Conservation (phyloP, 2,797 vertebrate genomes). For the Lateolabrax maculatus region DNA sequence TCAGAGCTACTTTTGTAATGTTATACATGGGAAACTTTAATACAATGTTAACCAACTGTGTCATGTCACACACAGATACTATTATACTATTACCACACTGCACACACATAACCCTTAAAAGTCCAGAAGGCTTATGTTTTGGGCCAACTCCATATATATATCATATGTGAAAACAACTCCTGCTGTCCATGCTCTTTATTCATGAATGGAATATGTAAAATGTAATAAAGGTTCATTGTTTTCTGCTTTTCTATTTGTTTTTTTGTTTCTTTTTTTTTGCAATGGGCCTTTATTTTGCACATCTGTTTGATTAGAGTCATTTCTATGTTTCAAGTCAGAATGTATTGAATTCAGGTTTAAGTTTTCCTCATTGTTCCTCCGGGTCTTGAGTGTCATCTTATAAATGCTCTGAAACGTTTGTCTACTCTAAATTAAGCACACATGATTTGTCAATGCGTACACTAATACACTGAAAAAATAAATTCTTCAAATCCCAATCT, state of each 20-base stretch:
- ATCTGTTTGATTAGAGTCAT: not conserved
- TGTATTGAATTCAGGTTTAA: slow-evolving; percentile 29
- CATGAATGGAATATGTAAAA: slow-evolving; percentile 13
- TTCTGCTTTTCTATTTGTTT: slow-evolving; percentile 1
- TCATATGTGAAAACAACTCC: slow-evolving; percentile 5
- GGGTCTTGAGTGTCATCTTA: slow-evolving; percentile 13
- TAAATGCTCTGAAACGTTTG: slow-evolving; percentile 45
- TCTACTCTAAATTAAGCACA: slow-evolving; percentile 35
- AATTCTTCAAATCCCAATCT: slow-evolving; percentile 46
- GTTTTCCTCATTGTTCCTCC: slow-evolving; percentile 10
- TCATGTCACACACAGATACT: slow-evolving; percentile 34
- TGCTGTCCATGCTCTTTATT: slow-evolving; percentile 21
- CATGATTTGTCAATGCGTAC: slow-evolving; percentile 48
- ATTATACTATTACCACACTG: slow-evolving; percentile 9
- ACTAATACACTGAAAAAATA: slow-evolving; percentile 62
- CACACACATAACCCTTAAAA: slow-evolving; percentile 6
- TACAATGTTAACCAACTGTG: slow-evolving; percentile 57
- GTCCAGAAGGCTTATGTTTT: slow-evolving; percentile 14
- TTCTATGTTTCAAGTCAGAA: slow-evolving; percentile 31
- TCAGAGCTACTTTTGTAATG: slow-evolving; percentile 57
- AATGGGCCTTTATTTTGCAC: slow-evolving; percentile 36
- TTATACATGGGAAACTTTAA: slow-evolving; percentile 67
- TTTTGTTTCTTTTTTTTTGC: slow-evolving; percentile 32
- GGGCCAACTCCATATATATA: not conserved
- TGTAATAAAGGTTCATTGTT: not conserved